Conservation (phyloP, 2,113 vertebrate species). For the Poeciliopsis retropinna region DNA sequence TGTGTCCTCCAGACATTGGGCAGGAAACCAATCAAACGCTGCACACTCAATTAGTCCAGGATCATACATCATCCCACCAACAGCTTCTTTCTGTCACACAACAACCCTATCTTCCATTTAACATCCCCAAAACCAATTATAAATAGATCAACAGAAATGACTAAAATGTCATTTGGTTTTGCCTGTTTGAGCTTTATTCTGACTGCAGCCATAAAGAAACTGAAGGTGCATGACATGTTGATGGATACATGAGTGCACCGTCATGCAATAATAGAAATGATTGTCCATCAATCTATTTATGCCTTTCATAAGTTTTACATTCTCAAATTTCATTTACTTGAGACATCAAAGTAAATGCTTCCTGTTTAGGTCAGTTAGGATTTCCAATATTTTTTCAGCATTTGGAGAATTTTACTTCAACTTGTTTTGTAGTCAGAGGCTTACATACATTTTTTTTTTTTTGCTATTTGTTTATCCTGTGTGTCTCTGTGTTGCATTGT, state of each 20-base stretch:
- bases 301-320: background rate
- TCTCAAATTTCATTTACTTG: background rate
- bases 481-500: no score
- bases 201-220: background rate
- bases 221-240: background rate
- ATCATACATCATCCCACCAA: slow-evolving; percentile 60
- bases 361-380: no score
- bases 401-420: no score
- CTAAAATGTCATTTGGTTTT: background rate
- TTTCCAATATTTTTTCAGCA: no score
- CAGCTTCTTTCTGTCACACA: slow-evolving; percentile 19
- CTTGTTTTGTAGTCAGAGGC: no score
- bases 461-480: no score
- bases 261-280: background rate
- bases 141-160: slow-evolving; percentile 33
- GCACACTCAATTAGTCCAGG: slow-evolving; percentile 68
- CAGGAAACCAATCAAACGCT: slow-evolving; percentile 66
- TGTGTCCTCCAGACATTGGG: slow-evolving; percentile 56
- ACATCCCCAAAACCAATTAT: slow-evolving; percentile 40
- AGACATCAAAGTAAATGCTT: background rate
- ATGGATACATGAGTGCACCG: no score
- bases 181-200: slow-evolving; percentile 7
- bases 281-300: background rate
- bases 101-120: slow-evolving; percentile 40
- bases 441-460: no score